Conservation (phyloP, 37 sponge, comb jelly and placozoan species). For the Aphrocallistes beatrix region DNA sequence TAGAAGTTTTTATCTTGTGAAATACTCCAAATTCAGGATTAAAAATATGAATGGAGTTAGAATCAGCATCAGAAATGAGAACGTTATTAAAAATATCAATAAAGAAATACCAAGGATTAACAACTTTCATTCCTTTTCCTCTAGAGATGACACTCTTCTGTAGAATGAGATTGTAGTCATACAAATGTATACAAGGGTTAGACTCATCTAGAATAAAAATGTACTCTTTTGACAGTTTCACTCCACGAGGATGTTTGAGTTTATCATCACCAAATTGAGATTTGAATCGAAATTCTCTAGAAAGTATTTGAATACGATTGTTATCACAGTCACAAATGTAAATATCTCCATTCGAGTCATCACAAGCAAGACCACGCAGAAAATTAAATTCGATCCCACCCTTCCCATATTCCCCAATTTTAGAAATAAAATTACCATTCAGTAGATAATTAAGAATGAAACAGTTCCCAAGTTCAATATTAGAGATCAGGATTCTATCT, state of each 20-base stretch:
- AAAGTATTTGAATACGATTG: background rate
- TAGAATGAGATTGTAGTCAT: background rate
- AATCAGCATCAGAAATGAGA: background rate
- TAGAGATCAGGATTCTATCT: background rate
- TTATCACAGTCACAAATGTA: background rate
- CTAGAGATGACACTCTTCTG: background rate
- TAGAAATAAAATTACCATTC: background rate
- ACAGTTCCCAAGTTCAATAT: background rate
- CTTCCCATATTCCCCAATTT: background rate
- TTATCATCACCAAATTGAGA: background rate
- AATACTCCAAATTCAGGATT: background rate
- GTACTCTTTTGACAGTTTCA: background rate
- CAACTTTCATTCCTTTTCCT: background rate
- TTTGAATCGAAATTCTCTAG: background rate
- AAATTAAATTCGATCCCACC: background rate
- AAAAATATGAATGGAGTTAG: background rate
- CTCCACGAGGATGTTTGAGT: background rate
- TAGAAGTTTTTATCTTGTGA: background rate
- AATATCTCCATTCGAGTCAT: background rate
- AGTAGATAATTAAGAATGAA: background rate
- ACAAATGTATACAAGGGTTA: background rate
- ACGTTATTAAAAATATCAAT: background rate
- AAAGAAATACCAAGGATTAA: background rate
- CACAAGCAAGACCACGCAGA: background rate
- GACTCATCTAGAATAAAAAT: background rate